phyloP scores from a whole-genome alignment of 2,113 vertebrate genomes.

The Glaucomys volans region DNA sequence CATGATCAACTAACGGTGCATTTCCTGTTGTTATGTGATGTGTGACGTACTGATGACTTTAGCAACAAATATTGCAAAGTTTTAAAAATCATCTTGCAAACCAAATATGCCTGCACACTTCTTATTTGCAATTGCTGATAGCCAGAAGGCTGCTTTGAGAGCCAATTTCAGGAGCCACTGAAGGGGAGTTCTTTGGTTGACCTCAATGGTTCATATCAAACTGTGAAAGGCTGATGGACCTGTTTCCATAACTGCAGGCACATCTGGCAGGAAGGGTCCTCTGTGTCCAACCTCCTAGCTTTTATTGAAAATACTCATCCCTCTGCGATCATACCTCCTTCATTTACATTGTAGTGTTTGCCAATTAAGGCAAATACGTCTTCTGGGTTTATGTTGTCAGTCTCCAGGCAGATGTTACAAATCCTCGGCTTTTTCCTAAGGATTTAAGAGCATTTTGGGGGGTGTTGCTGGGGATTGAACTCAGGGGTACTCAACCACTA shows the following conservation, averaged over 20 bases:
- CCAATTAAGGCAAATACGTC: no score
- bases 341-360: neutral
- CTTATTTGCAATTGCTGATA: neutral
- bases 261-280: neutral
- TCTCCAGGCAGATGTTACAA: neutral
- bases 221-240: neutral
- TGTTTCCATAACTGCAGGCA: neutral
- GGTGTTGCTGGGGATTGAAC: no score
- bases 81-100: neutral
- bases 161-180: neutral
- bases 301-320: neutral
- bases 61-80: neutral
- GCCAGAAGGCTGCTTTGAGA: neutral
- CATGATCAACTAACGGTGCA: no score
- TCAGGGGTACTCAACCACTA: no score
- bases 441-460: neutral
- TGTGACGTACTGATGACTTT: neutral
- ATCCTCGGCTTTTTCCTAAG: neutral
- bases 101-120: neutral
- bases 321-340: no score
- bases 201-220: neutral
- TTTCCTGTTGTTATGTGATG: neutral
- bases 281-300: neutral
- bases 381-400: neutral
- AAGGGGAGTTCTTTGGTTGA: neutral